Evolutionary conservation across 2,113 vertebrate species (phyloP), one percentile per base, ranked within the genome.

Genomic region (Alethe diademata): DNA sequence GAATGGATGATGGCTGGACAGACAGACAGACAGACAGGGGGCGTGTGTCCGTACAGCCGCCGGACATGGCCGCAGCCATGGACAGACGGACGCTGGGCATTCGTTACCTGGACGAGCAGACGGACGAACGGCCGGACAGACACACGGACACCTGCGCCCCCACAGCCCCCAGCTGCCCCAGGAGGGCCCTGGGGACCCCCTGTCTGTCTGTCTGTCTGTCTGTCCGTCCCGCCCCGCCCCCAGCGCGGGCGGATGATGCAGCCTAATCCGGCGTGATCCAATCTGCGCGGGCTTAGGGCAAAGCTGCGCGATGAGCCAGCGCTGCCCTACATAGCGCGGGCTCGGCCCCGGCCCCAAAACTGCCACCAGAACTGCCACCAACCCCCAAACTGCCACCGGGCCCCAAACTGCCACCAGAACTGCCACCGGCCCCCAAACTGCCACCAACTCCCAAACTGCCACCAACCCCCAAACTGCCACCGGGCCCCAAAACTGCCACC

Each of bases 231-330:
- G 62, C 57, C 78, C 80, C 11, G 0, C 71, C 84, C 89, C 91
- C 88, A 8, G 1, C 2, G 0, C 75, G 17, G 84, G 67, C 35
- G 65, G 95, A 66, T 74, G 93, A 83, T 45, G 92, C 90, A 64
- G 90, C 88, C 93, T 96, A 95, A 96, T 96, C 93, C 95, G 3
- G 88, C 6, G 35, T 93, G 95, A 96, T 95, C 93, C 95, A 79
- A 95, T 92, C 95, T 84, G 50, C 35, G 35, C 35, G 35, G 80
- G 91, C 33, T 96, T 89, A 96, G 43, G 48, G 23, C 4, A 90
- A 60, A 94, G 90, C 90, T 18, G 74, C 9, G 22, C 92, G 92
- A 96, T 90, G 91, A 8, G 88, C 92, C 80, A 2, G 91, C 29
- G 16, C 95, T 96, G 95, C 86, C 95, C 91, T 95, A 93, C 85